Conservation (phyloP, 2,888 invertebrate genomes). For the Podabrus alpinus region DNA sequence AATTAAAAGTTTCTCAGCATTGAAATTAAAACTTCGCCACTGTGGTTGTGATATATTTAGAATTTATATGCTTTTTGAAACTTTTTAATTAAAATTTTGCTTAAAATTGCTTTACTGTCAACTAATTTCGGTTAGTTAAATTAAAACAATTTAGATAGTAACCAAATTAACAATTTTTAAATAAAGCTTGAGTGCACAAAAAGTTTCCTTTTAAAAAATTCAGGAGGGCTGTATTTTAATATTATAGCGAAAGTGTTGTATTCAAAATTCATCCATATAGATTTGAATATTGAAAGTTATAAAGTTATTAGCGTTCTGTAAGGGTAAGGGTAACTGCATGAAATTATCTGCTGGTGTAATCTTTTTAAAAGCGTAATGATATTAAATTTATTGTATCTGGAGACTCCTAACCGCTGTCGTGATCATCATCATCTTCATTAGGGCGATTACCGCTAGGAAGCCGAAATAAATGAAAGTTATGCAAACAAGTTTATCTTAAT, state of each 20-base stretch:
- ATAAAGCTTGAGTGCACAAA: not conserved
- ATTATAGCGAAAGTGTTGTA: not conserved
- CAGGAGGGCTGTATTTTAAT: not conserved
- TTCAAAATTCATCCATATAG: not conserved
- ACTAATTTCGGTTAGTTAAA: slow-evolving; percentile 1
- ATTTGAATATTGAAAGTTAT: not conserved
- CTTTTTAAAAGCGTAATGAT: not conserved
- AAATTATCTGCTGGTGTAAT: not conserved
- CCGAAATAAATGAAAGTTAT: not conserved
- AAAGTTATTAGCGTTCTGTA: not conserved
- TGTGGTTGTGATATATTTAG: slow-evolving; percentile 13
- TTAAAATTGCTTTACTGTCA: slow-evolving; percentile 6
- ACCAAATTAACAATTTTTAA: not conserved
- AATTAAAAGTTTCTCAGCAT: not conserved
- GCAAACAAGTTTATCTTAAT: not conserved
- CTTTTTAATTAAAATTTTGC: slow-evolving; percentile 23
- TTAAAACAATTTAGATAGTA: not conserved
- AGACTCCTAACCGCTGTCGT: not conserved
- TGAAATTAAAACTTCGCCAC: slow-evolving; percentile 3
- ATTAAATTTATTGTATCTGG: not conserved
- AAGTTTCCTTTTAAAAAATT: not conserved
- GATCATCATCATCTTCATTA: not conserved
- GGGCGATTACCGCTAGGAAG: not conserved
- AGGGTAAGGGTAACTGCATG: not conserved
- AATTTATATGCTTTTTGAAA: slow-evolving; percentile 20